A percentile compares a stretch with the other conserved stretches of the same genome.
These are phyloP conservation scores for Batillaria attramentaria DNA, from an alignment of 1,140 invertebrate species.

Conservation along the genomic window DNA sequence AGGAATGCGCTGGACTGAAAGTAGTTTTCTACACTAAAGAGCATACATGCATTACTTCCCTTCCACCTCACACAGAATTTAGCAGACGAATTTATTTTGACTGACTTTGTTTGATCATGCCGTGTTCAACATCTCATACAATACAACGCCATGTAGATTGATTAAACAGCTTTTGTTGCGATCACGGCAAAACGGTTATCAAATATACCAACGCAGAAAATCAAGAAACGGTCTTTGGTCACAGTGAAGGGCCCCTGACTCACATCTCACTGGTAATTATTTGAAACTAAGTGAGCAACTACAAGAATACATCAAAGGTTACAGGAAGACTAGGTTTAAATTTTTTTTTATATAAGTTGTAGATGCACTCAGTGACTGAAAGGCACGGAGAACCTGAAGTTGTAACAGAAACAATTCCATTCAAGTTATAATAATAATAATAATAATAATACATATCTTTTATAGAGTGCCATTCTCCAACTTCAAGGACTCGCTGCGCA, in stretches of 20 bases:
- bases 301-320: no score
- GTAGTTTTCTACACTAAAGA: not conserved
- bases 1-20: constrained; percentile 12
- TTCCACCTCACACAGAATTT: not conserved
- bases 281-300: no score
- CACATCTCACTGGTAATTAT: no score
- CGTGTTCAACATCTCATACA: not conserved
- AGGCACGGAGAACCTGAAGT: not conserved
- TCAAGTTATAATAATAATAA: not conserved
- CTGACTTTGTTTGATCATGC: not conserved
- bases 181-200: no score
- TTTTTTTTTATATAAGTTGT: not conserved
- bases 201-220: no score
- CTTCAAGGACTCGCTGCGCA: no score
- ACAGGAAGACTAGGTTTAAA: no score
- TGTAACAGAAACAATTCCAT: not conserved
- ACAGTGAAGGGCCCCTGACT: no score
- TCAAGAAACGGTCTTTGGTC: no score
- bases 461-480: no score
- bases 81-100: not conserved
- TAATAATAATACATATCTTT: not conserved
- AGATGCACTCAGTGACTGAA: not conserved
- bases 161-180: not conserved
- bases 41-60: not conserved
- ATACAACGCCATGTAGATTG: not conserved